These are phyloP conservation scores for Elephas maximus DNA, from an alignment of 2,113 vertebrate species.

Conservation along the genomic window DNA sequence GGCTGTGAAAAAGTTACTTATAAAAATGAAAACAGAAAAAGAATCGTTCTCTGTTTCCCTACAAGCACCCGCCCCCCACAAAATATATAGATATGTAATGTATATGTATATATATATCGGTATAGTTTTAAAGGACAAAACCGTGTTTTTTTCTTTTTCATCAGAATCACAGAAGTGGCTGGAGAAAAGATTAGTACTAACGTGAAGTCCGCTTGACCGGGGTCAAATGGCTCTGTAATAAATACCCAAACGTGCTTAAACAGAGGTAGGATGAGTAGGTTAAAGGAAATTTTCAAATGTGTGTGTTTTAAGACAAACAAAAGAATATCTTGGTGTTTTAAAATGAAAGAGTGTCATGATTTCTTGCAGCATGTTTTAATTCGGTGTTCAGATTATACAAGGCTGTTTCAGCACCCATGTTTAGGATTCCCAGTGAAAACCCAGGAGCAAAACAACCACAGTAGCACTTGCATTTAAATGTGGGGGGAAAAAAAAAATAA, in stretches of 20 bases:
- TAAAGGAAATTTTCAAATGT: background rate
- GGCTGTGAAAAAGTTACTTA: background rate
- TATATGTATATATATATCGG: too few species aligned
- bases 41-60: background rate
- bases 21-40: conserved; percentile 32
- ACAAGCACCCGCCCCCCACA: rapidly evolving
- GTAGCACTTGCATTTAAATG: rapidly evolving
- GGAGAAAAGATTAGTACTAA: background rate
- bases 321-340: background rate
- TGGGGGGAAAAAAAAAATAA: background rate
- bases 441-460: rapidly evolving
- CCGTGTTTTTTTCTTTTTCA: background rate
- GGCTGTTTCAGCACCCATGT: rapidly evolving
- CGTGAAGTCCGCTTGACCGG: background rate
- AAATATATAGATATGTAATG: too few species aligned
- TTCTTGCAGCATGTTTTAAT: background rate
- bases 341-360: background rate
- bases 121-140: background rate
- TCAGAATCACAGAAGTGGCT: background rate
- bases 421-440: background rate
- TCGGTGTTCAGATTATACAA: rapidly evolving
- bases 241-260: background rate
- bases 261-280: background rate
- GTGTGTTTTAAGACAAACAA: background rate
- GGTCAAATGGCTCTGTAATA: too few species aligned